Conservation (phyloP, 2,888 invertebrate genomes). For the Hoplodrina blanda region DNA sequence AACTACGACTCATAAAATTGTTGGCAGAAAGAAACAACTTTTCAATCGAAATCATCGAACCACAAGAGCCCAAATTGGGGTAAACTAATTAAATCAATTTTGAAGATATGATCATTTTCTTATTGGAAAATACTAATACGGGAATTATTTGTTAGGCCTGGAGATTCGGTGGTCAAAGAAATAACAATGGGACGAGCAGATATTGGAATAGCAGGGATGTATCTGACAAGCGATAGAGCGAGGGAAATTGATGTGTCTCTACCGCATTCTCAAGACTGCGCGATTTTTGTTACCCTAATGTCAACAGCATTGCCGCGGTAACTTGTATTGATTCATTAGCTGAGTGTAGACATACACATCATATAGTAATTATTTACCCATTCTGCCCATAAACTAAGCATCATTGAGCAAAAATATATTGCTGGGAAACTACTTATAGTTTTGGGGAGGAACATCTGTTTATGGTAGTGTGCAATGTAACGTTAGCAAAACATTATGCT, state of each 20-base stretch:
- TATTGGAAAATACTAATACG: background rate
- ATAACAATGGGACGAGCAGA: conserved; percentile 90
- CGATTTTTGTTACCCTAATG: conserved; percentile 93
- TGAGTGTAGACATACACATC: too few species aligned
- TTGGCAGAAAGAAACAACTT: conserved; percentile 93
- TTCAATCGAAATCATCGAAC: conserved; percentile 92
- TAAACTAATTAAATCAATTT: conserved; percentile 37
- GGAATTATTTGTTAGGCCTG: conserved; percentile 81
- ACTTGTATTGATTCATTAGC: background rate
- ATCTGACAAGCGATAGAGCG: conserved; percentile 90
- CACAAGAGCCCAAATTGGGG: conserved; percentile 84
- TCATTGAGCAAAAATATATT: too few species aligned
- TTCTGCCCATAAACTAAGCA: too few species aligned
- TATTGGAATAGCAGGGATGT: conserved; percentile 94
- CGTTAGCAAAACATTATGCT: too few species aligned
- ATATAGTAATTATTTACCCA: too few species aligned
- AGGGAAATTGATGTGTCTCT: conserved; percentile 91
- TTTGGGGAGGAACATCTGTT: too few species aligned
- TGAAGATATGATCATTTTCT: background rate
- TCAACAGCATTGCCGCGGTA: conserved; percentile 95
- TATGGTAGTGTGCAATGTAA: too few species aligned
- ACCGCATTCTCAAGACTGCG: conserved; percentile 94
- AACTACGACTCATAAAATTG: conserved; percentile 92
- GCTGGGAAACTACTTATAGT: too few species aligned
- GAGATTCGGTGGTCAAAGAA: conserved; percentile 91